These are phyloP conservation scores for Synergus japonicus DNA, from an alignment of 2,888 invertebrate species.

Conservation along the genomic window DNA sequence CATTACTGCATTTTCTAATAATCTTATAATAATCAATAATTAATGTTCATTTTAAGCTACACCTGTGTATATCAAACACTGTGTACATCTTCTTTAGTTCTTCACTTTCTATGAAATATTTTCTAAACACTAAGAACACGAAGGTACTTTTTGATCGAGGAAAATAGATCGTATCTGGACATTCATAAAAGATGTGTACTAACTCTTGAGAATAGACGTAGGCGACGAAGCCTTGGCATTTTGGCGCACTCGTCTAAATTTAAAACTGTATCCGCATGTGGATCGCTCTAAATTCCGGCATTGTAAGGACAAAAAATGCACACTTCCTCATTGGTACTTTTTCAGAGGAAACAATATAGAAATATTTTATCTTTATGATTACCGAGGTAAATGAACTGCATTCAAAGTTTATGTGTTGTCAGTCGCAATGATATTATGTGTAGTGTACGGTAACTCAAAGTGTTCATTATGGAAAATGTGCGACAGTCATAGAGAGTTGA, in stretches of 20 bases:
- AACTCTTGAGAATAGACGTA: neutral
- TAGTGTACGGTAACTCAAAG: too few species aligned
- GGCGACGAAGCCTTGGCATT: constrained; percentile 5
- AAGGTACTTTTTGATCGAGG: neutral
- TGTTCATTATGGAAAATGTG: too few species aligned
- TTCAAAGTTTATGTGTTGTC: neutral
- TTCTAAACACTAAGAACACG: neutral
- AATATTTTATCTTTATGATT: neutral
- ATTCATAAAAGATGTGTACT: constrained; percentile 1
- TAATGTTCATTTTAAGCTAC: too few species aligned
- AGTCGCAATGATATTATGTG: neutral
- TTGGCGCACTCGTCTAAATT: neutral
- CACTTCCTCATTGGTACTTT: neutral
- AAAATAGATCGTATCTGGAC: neutral
- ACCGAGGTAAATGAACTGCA: too few species aligned
- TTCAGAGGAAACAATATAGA: neutral
- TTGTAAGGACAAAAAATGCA: neutral
- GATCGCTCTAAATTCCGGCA: constrained; percentile 2
- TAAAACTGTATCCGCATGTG: constrained; percentile 1
- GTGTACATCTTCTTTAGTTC: too few species aligned
- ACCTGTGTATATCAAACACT: too few species aligned
- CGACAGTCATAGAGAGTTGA: neutral
- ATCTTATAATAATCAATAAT: too few species aligned
- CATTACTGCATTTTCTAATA: too few species aligned
- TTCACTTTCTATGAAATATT: neutral